Base-by-base conservation (phyloP, 1,140 invertebrate genomes). In the Camponotus floridanus region DNA sequence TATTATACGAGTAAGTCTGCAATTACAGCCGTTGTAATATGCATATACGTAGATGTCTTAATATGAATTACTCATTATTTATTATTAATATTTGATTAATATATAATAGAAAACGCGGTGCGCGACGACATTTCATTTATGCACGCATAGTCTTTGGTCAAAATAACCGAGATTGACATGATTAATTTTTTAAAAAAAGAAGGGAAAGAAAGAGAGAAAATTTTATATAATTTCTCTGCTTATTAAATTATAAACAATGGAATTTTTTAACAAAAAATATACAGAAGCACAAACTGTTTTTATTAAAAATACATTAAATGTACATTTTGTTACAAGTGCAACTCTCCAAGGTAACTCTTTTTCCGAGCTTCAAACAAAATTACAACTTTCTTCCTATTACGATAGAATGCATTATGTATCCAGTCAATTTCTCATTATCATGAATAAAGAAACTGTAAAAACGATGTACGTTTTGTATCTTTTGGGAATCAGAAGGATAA, bases 311-410 rank as follows among this genome's bases (percentile, higher is more conserved):
- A 33, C 15, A 65, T 18, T 65, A 18, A 78, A 78, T 42, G 45
- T 68, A 70, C 45, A 70, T 80, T 80, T 70, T 70, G 8, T 21
- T 68, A 55, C 62, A 68, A n/a, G 4, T 21, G 8, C 31, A 51
- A 39, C 8, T 31, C 64, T 39, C 65, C 51, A 70, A 31, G 33
- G 33, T 13, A 80, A 68, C 33, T 57, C 64, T 68, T 55, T 79
- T 55, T 79, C n/a, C 45, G 18, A 48, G 76, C 61, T 68, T 68
- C 21, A 55, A 70, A 55, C 48, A 70, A 80, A 80, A 70, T 80
- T 80, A 68, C 13, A 48, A 68, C 31, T 79, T 31, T 55, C 51
- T 59, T 73, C 26, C 18, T n/a, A 51, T 73, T 81, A 45, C 55
- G 33, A 55, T 68, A n/a, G 64, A 45, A 57, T 70, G 70, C 18